Percentiles rank a stretch among this genome's conserved stretches.
phyloP scores from a whole-genome alignment of 2,888 invertebrate genomes.

The Drosophila macrospina region DNA sequence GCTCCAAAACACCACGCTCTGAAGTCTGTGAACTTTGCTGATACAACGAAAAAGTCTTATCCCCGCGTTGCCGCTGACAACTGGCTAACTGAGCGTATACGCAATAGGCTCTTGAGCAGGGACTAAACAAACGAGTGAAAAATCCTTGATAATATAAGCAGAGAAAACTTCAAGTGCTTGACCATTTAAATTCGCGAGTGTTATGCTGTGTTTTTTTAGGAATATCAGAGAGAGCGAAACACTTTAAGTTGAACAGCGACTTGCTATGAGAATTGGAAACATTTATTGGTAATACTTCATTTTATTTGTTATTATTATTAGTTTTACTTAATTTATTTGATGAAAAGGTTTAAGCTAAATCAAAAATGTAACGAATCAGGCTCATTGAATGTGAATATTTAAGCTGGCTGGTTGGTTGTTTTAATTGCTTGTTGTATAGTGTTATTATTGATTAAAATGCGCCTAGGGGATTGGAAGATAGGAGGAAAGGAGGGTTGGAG shows the following conservation, averaged over 20 bases:
- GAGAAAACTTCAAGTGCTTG: constrained; percentile 17
- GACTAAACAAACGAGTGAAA: constrained; percentile 20
- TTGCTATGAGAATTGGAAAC: not conserved
- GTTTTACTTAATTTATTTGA: too few species aligned
- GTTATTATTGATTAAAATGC: constrained; percentile 28
- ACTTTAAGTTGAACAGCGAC: not conserved
- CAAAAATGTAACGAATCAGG: not conserved
- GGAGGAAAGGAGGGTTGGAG: too few species aligned
- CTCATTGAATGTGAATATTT: constrained; percentile 7
- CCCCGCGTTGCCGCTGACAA: constrained; percentile 34
- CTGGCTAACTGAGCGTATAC: constrained; percentile 21
- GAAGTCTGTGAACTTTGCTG: constrained; percentile 59
- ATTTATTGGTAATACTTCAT: not conserved
- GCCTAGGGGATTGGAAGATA: not conserved
- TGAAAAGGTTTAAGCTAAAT: not conserved
- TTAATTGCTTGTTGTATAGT: constrained; percentile 8
- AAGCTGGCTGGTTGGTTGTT: not conserved
- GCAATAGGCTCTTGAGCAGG: constrained; percentile 30
- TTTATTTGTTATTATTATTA: too few species aligned
- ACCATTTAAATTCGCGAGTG: constrained; percentile 9
- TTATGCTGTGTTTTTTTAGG: constrained; percentile 1
- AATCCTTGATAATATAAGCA: constrained; percentile 14
- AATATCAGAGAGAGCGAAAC: not conserved
- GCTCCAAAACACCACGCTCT: constrained; percentile 33
- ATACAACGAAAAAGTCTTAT: constrained; percentile 43